Evolutionary conservation across 1,140 invertebrate genomes (phyloP).

Genomic region (Aphis craccivora): DNA sequence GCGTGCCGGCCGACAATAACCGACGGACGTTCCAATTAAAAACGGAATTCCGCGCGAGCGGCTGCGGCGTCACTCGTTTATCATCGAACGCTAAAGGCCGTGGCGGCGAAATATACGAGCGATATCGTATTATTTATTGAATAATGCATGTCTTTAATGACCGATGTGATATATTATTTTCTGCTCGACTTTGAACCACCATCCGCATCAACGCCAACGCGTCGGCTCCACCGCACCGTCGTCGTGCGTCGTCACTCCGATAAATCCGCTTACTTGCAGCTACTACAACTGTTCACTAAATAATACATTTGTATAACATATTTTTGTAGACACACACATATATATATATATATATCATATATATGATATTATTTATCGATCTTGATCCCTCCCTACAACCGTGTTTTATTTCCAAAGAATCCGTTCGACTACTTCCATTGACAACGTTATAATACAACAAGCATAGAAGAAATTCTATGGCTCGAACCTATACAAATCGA

Average conservation of each 20-base stretch:
- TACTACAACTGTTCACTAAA: too few relatives aligned
- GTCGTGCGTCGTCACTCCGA: too few relatives aligned
- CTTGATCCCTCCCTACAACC: neutral
- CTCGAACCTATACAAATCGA: neutral
- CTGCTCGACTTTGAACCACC: neutral
- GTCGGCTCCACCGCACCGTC: too few relatives aligned
- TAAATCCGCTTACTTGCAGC: too few relatives aligned
- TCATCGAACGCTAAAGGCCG: neutral
- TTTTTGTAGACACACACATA: too few relatives aligned
- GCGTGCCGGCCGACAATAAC: neutral
- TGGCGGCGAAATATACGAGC: neutral
- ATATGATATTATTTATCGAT: too few relatives aligned
- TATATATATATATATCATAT: too few relatives aligned
- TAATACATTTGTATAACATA: too few relatives aligned
- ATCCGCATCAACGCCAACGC: neutral
- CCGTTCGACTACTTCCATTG: neutral
- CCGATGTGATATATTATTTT: neutral
- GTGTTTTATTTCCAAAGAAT: neutral
- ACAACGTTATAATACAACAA: neutral
- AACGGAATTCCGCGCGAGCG: constrained; percentile 13
- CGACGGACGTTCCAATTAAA: constrained; percentile 28
- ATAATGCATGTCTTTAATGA: constrained; percentile 6
- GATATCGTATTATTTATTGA: neutral
- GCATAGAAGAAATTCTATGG: neutral
- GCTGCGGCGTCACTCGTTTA: constrained; percentile 5